Evolutionary conservation across 2,113 vertebrate genomes (phyloP).

Genomic region (Nycticorax nycticorax): DNA sequence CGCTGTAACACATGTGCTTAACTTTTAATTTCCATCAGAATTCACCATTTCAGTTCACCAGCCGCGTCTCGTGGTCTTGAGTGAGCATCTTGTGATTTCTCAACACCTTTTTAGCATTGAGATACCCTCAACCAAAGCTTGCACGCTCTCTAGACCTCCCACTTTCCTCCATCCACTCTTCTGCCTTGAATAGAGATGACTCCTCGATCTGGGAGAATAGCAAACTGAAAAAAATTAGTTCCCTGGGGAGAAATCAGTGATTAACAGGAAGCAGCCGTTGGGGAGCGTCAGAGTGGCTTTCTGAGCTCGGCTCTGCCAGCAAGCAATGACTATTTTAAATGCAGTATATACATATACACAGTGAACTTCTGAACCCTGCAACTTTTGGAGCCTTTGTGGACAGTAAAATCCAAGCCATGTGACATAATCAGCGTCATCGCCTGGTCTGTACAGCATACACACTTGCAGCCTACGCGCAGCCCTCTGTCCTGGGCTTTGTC

Average conservation of each 20-base stretch:
- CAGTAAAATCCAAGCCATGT: not conserved
- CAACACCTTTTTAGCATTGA: not conserved
- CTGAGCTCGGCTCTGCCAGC: not conserved
- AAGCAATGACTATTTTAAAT: not conserved
- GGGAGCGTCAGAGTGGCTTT: not conserved
- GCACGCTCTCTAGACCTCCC: not conserved
- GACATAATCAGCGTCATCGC: accelerated
- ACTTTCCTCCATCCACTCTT: not conserved
- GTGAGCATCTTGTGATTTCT: not conserved
- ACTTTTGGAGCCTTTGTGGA: not conserved
- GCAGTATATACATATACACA: not conserved
- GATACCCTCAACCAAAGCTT: not conserved
- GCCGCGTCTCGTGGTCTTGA: not conserved
- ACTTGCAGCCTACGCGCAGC: not conserved
- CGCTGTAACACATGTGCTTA: accelerated
- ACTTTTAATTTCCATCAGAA: not conserved
- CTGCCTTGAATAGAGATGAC: not conserved
- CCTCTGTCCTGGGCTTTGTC: not conserved
- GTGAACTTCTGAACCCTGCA: not conserved
- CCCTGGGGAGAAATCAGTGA: not conserved
- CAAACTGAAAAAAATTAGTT: not conserved
- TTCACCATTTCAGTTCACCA: accelerated
- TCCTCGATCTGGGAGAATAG: accelerated
- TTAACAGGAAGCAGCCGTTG: not conserved
- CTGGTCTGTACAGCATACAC: accelerated